Base-by-base conservation (phyloP, 2,113 vertebrate genomes). In the Chamaea fasciata region DNA sequence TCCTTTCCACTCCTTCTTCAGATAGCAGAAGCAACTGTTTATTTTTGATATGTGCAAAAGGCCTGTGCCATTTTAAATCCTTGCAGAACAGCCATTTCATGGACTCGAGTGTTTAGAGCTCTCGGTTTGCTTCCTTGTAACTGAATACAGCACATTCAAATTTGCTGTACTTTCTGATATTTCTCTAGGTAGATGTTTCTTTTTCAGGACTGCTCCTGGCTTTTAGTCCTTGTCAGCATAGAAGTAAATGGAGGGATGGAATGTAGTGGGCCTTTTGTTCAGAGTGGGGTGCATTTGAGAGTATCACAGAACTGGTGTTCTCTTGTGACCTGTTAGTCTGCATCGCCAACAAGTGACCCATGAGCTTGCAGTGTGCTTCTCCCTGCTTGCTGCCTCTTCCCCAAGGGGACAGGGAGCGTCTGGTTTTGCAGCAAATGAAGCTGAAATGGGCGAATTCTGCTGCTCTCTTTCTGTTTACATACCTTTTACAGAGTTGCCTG, bases 61-160 rank as follows among this genome's bases (percentile, higher is more conserved):
- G 35, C 49, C 49, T 50, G 60, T 93, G 79, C 93, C 93, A 94
- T 96, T 95, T 97, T 94, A 95, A 91, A 90, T 88, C 77, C 73
- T 96, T 71, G 26, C 80, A 92, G 90, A 81, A 83, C 92, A 87
- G 92, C 92, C 95, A 96, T 96, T 96, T 97, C 7, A 4, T 94
- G 73, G 63, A 37, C 63, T 71, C 0, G 1, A 74, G 59, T 3
- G 0, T 79, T 95, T 19, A 76, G 68, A 90, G 64, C 68, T 92
- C 56, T 56, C 0, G 0, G 6, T 86, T 93, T 86, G 59, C 89
- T 89, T 94, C 68, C 68, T 86, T 73, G 17, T n/a, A 70, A 79
- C 23, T 28, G 59, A 92, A 82, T 62, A 47, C 52, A 88, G 59
- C 63, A 77, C 75, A 86, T 81, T 81, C 7, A 81, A 77, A 94